Percentiles rank a stretch among this genome's conserved stretches.
Conservation (phyloP, 2,888 invertebrate genomes). For the Ceratothoa steindachneri region DNA sequence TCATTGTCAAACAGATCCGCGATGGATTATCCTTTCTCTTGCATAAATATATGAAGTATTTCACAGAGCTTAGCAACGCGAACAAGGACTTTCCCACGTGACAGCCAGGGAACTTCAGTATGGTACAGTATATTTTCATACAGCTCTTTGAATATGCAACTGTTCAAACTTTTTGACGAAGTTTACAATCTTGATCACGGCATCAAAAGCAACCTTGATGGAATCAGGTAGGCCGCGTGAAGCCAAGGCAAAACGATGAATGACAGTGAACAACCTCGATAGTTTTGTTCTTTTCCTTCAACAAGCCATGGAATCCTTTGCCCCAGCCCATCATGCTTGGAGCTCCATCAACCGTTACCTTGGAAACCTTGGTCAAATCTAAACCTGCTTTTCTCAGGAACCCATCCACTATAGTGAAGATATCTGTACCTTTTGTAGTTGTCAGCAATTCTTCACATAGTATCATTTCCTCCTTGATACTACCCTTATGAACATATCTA, state of each 20-base stretch:
- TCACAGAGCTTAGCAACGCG: no score
- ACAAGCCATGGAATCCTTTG: conserved; percentile 16
- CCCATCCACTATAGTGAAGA: no score
- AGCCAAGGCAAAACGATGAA: no score
- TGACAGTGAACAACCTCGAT: conserved; percentile 16
- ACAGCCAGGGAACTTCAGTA: no score
- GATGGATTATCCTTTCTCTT: no score
- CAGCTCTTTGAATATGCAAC: conserved; percentile 22
- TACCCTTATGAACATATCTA: no score
- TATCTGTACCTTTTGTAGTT: no score
- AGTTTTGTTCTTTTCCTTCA: no score
- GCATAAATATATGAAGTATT: no score
- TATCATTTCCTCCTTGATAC: conserved; percentile 17
- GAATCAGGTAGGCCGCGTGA: conserved; percentile 25
- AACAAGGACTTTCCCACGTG: no score
- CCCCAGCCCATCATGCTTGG: conserved; percentile 16
- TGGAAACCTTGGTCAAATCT: conserved; percentile 11
- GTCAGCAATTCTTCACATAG: conserved; percentile 21
- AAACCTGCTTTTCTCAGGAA: conserved; percentile 20
- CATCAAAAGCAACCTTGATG: conserved; percentile 24
- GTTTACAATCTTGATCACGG: conserved; percentile 14
- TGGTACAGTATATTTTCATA: conserved; percentile 24
- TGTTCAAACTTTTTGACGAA: conserved; percentile 17
- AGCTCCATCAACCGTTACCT: conserved; percentile 11
- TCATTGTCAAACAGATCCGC: no score